A percentile compares a stretch with the other conserved stretches of the same genome.
phyloP scores from a whole-genome alignment of 2,113 vertebrate genomes.

The Tetraodon nigroviridis region DNA sequence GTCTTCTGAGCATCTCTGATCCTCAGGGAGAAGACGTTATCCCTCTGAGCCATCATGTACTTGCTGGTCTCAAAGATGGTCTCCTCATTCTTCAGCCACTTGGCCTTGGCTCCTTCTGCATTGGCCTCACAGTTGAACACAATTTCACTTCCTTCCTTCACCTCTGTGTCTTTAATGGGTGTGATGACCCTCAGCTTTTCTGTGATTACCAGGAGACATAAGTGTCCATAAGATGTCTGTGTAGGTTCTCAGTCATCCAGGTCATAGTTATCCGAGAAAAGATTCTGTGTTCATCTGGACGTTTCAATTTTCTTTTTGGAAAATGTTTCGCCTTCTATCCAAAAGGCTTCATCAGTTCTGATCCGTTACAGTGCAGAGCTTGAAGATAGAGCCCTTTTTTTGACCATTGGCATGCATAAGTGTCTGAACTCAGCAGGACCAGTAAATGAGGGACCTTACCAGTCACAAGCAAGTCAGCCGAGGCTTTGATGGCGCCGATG shows the following conservation, averaged over 20 bases:
- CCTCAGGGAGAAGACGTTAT: constrained; percentile 89
- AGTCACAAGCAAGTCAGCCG: constrained; percentile 84
- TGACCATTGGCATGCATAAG: too few relatives aligned
- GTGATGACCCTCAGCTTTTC: constrained; percentile 94
- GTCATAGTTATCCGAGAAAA: too few relatives aligned
- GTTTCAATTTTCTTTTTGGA: too few relatives aligned
- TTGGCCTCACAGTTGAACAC: constrained; percentile 96
- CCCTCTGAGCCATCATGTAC: constrained; percentile 88
- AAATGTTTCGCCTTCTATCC: too few relatives aligned
- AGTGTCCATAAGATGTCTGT: too few relatives aligned
- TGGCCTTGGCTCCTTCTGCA: constrained; percentile 90
- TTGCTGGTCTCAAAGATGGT: constrained; percentile 93
- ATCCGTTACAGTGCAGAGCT: too few relatives aligned
- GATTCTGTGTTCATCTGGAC: too few relatives aligned
- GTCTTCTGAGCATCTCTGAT: constrained; percentile 81
- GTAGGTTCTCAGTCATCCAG: too few relatives aligned
- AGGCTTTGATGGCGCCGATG: constrained; percentile 83
- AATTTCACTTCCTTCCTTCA: constrained; percentile 87
- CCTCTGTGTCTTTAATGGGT: constrained; percentile 85
- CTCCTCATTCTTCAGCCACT: constrained; percentile 92
- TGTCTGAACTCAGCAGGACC: too few relatives aligned
- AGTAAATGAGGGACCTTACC: constrained; percentile 71
- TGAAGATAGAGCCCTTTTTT: too few relatives aligned
- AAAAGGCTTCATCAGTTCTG: too few relatives aligned
- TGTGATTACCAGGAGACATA: constrained; percentile 55